Evolutionary conservation across 2,888 invertebrate species (phyloP).

Genomic region (Myopa tessellatipennis): DNA sequence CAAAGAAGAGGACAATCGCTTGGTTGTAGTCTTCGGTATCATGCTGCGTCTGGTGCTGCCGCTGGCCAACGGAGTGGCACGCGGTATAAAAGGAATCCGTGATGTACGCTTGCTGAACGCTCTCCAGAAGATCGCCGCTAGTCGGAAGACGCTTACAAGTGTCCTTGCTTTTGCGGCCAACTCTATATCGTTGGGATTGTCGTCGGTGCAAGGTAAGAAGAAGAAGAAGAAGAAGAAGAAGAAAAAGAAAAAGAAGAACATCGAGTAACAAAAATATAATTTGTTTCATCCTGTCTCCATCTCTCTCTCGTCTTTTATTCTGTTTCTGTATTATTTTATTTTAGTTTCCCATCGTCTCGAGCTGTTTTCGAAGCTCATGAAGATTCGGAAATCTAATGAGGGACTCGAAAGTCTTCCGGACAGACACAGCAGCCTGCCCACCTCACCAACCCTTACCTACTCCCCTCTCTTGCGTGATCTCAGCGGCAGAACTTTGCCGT

Average conservation of each 20-base stretch:
- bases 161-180: slow-evolving; percentile 67
- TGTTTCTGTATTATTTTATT: slow-evolving; percentile 18
- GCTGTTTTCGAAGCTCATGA: slow-evolving; percentile 64
- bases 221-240: too few relatives aligned
- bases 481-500: slow-evolving; percentile 41
- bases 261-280: not conserved
- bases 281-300: not conserved
- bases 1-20: slow-evolving; percentile 58
- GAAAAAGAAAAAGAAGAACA: too few relatives aligned
- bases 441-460: slow-evolving; percentile 38
- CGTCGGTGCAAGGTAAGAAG: slow-evolving; percentile 65
- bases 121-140: slow-evolving; percentile 60
- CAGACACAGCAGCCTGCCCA: slow-evolving; percentile 38
- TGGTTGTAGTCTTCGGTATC: slow-evolving; percentile 64
- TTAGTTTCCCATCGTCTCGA: slow-evolving; percentile 65
- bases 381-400: slow-evolving; percentile 61
- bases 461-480: slow-evolving; percentile 50
- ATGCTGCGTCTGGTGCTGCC: slow-evolving; percentile 65
- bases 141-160: slow-evolving; percentile 63
- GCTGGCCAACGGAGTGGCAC: slow-evolving; percentile 63
- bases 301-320: not conserved
- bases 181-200: slow-evolving; percentile 65
- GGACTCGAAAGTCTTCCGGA: slow-evolving; percentile 62
- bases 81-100: slow-evolving; percentile 64
- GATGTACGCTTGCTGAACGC: slow-evolving; percentile 61